Percentiles rank a stretch among this genome's conserved stretches.
Evolutionary conservation across 1,140 invertebrate species (phyloP).

Genomic region (Euschistus heros): DNA sequence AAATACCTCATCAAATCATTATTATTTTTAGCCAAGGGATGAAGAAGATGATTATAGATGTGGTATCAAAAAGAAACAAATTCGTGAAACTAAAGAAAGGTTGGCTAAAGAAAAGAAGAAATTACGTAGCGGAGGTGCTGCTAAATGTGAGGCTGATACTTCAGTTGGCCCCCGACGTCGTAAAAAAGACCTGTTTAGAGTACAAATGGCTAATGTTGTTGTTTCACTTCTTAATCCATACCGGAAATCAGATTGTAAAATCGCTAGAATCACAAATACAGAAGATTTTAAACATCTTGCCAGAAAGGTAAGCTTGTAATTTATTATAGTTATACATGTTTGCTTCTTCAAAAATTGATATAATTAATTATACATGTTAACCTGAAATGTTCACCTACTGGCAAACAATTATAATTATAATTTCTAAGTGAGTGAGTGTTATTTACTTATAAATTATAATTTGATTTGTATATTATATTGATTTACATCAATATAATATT

Average conservation of each 20-base stretch:
- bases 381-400: too few relatives aligned
- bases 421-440: too few relatives aligned
- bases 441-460: too few relatives aligned
- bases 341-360: too few relatives aligned
- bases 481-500: too few relatives aligned
- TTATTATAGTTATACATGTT: too few relatives aligned
- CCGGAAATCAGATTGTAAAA: conserved; percentile 68
- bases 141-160: conserved; percentile 38
- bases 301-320: conserved; percentile 60
- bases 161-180: conserved; percentile 42
- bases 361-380: too few relatives aligned
- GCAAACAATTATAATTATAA: too few relatives aligned
- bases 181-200: conserved; percentile 80
- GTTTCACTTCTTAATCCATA: conserved; percentile 85
- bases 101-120: conserved; percentile 50
- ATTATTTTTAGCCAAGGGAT: conserved; percentile 49
- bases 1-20: neutral
- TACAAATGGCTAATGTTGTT: conserved; percentile 80
- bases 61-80: conserved; percentile 44
- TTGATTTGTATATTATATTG: too few relatives aligned
- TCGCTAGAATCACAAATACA: conserved; percentile 74
- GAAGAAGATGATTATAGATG: conserved; percentile 56
- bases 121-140: conserved; percentile 27
- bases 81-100: conserved; percentile 60
- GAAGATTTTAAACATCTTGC: conserved; percentile 95